Conservation (phyloP, 2,797 vertebrate genomes). For the Sebastes itinus region DNA sequence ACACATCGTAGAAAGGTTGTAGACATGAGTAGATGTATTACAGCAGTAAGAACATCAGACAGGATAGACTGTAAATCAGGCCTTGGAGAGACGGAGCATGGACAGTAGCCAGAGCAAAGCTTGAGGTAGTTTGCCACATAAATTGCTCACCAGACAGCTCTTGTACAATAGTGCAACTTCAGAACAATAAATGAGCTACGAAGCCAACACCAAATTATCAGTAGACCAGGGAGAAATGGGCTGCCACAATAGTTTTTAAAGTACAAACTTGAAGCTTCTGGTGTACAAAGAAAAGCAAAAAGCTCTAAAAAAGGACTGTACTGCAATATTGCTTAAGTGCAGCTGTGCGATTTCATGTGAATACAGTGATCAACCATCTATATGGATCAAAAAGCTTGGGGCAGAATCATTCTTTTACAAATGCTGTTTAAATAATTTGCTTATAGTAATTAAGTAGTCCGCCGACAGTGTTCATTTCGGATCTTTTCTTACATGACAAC, state of each 20-base stretch:
- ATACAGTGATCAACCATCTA: background rate
- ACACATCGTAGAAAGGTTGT: slow-evolving; percentile 3
- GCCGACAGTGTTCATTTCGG: too few species aligned
- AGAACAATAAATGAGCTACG: background rate
- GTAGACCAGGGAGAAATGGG: background rate
- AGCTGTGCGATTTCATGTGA: background rate
- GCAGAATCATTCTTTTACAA: too few species aligned
- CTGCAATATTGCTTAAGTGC: background rate
- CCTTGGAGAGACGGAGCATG: slow-evolving; percentile 15
- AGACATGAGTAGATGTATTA: background rate
- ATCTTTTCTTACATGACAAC: too few species aligned
- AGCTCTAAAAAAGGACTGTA: background rate
- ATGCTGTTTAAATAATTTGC: too few species aligned
- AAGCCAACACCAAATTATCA: background rate
- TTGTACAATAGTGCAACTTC: background rate
- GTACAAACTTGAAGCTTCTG: background rate
- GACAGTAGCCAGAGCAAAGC: slow-evolving; percentile 29
- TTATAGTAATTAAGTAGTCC: too few species aligned
- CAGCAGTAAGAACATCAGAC: background rate
- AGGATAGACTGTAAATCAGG: slow-evolving; percentile 22
- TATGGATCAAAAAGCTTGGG: too few species aligned
- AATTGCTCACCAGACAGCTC: slow-evolving; percentile 3
- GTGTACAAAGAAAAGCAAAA: background rate
- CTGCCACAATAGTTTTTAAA: background rate
- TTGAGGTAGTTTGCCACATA: background rate